A percentile compares a stretch with the other conserved stretches of the same genome.
These are phyloP conservation scores for Trichechus manatus DNA, from an alignment of 2,113 vertebrate species.

Conservation along the genomic window DNA sequence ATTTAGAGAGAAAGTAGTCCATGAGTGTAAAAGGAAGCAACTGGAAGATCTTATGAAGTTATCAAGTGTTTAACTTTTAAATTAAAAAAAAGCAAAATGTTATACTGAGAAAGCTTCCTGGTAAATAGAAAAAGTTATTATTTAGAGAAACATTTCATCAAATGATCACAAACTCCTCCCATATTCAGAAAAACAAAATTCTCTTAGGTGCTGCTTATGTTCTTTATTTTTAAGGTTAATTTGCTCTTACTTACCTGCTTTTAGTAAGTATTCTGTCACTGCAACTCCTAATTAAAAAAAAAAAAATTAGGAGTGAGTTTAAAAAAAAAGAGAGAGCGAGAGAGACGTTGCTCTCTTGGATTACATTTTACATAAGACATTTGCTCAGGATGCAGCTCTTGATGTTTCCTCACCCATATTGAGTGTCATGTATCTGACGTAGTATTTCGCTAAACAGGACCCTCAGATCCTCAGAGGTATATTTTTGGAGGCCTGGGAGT, in stretches of 20 bases:
- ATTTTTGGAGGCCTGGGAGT: not conserved
- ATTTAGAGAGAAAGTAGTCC: not conserved
- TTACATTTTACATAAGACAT: not conserved
- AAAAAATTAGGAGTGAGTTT: too few species aligned
- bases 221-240: conserved; percentile 28
- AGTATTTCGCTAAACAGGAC: not conserved
- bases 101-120: not conserved
- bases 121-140: not conserved
- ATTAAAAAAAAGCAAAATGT: not conserved
- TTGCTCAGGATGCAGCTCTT: not conserved
- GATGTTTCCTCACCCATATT: not conserved
- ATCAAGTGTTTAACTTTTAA: conserved; percentile 17
- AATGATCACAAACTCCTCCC: not conserved
- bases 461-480: not conserved
- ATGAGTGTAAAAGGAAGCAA: not conserved
- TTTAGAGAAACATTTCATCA: not conserved
- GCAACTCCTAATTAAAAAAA: not conserved
- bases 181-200: not conserved
- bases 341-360: not conserved
- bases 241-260: not conserved
- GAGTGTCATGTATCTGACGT: not conserved
- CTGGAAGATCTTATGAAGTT: not conserved
- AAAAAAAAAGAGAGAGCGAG: not conserved
- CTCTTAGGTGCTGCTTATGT: not conserved
- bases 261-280: not conserved